Conservation (phyloP, 1,140 invertebrate genomes). For the Ostrea edulis region DNA sequence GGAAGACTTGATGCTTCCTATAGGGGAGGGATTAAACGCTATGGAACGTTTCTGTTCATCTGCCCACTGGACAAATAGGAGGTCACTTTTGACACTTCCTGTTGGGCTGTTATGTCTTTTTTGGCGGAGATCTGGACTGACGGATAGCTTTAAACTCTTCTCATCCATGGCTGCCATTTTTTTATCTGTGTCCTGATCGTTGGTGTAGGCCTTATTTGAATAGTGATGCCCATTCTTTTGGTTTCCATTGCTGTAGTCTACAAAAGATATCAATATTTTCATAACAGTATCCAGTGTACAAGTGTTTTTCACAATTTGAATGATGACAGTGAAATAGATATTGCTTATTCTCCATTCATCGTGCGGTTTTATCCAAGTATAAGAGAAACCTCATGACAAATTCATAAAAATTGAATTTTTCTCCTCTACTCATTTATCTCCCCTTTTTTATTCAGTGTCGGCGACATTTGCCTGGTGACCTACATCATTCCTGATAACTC, state of each 20-base stretch:
- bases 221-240: not conserved
- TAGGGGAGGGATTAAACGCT: slow-evolving; percentile 16
- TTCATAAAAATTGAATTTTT: no score
- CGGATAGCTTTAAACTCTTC: not conserved
- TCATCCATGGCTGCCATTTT: not conserved
- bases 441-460: no score
- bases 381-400: no score
- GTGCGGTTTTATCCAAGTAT: no score
- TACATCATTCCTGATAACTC: no score
- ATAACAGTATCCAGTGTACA: no score
- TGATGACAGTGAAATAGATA: no score
- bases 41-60: slow-evolving; percentile 32
- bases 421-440: no score
- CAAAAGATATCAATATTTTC: not conserved
- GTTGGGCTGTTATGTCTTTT: slow-evolving; percentile 8
- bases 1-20: not conserved
- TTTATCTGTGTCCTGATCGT: not conserved
- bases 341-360: no score
- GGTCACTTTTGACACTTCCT: slow-evolving; percentile 9
- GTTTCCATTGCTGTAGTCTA: not conserved
- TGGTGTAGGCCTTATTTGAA: not conserved
- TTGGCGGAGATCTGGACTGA: not conserved
- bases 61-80: slow-evolving; percentile 24
- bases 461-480: no score
- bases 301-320: no score